Base-by-base conservation (phyloP, 2,888 invertebrate species). In the Girardia tigrina region DNA sequence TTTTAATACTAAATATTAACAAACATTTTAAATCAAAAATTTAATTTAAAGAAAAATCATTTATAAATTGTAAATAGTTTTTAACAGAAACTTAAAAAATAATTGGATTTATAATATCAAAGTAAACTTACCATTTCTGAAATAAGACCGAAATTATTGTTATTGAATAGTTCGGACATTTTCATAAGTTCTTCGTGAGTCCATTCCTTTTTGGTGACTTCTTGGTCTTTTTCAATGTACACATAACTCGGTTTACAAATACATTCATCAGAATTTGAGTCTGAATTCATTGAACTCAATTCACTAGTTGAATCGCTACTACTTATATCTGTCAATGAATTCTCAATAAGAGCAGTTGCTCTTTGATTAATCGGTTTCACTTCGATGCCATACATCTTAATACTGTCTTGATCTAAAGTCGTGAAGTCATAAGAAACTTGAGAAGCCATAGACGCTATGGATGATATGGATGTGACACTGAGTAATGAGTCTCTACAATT, bases 401-500 rank as follows among this genome's bases (percentile, higher is more conserved):
- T 74, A 26, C 56, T 56, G 26, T 36, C 74, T 2, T 26, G 42
- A 28, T 74, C 74, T 16, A 74, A 27, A n/a, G 74, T 56, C 2
- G 29, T 74, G 74, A 74, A 74, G 28, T 74, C 74, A 69, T 74
- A 74, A 12, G 74, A 26, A 1, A 74, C 56, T 56, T 56, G 56
- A 56, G 56, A 56, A 56, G 56, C 56, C 56, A 56, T 56, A 4
- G 56, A 56, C 56, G 23, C n/a, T 12, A 56, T 56, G 2, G 56
- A 56, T 56, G 56, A 12, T 56, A 56, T 56, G 2, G 4, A 56
- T 56, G 56, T 56, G 4, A 56, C 56, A 56, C 56, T 56, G 8
- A 56, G 20, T 12, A 56, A n/a, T 20, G 56, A 56, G 23, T 56
- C 56, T 56, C 56, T 56, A 56, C 56, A 56, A 56, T 56, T 56